Percentiles rank a stretch among this genome's conserved stretches.
These are phyloP conservation scores for Hypomecis punctinalis DNA, from an alignment of 2,888 invertebrate species.

Conservation along the genomic window DNA sequence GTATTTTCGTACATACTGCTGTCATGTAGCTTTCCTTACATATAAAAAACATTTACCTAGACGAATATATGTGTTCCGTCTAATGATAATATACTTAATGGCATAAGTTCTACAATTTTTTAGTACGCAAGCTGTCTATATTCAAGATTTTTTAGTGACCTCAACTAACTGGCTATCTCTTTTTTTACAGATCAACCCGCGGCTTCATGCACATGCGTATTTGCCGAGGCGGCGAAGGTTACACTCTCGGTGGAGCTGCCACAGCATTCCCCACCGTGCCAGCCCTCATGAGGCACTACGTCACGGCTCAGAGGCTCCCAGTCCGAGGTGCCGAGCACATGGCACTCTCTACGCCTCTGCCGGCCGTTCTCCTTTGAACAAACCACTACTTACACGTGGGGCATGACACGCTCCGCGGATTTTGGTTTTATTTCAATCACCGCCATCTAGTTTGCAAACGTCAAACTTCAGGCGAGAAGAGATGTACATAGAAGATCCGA, in stretches of 20 bases:
- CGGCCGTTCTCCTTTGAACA: constrained; percentile 90
- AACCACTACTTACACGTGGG: constrained; percentile 33
- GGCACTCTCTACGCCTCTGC: constrained; percentile 96
- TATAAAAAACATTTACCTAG: too few relatives aligned
- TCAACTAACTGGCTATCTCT: constrained; percentile 14
- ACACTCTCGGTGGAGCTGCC: constrained; percentile 96
- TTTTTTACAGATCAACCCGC: constrained; percentile 91
- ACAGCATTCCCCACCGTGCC: constrained; percentile 96
- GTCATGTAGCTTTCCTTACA: too few relatives aligned
- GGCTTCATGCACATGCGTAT: constrained; percentile 99
- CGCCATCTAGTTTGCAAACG: constrained; percentile 24
- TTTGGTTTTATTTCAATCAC: constrained; percentile 21
- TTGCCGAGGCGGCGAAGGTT: constrained; percentile 91
- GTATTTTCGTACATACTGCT: constrained; percentile 64
- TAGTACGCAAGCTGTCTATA: not conserved
- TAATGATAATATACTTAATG: not conserved
- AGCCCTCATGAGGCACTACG: constrained; percentile 97
- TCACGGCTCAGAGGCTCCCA: constrained; percentile 94
- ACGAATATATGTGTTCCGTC: not conserved
- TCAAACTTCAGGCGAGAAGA: constrained; percentile 38
- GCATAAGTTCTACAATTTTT: not conserved
- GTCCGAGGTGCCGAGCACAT: constrained; percentile 98
- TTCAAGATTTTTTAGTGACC: not conserved
- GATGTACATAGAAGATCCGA: constrained; percentile 51
- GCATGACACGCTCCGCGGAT: constrained; percentile 28